Evolutionary conservation across 2,113 vertebrate species (phyloP).

Genomic region (Casuarius casuarius): DNA sequence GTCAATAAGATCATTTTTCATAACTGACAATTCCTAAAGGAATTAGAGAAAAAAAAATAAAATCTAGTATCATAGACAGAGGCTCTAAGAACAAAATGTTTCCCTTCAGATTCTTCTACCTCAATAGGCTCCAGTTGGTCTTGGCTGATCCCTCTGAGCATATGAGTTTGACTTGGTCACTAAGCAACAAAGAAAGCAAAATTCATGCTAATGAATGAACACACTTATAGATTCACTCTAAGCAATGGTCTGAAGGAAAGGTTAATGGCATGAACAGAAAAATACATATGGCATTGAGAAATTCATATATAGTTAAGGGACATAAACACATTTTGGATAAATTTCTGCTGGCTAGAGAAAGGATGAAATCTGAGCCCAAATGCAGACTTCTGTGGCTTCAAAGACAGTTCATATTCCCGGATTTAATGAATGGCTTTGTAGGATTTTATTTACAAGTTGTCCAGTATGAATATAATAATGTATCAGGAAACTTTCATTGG

Average conservation of each 20-base stretch:
- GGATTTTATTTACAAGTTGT: not conserved
- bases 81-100: not conserved
- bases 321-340: not conserved
- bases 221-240: not conserved
- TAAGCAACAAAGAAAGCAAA: not conserved
- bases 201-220: not conserved
- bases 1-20: constrained; percentile 46
- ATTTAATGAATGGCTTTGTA: not conserved
- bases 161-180: not conserved
- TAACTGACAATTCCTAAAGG: constrained; percentile 32
- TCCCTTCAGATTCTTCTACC: not conserved
- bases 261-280: not conserved
- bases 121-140: not conserved
- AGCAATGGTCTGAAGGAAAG: not conserved
- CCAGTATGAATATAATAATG: not conserved
- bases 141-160: not conserved
- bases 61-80: not conserved
- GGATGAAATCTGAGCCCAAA: not conserved
- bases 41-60: not conserved
- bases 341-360: not conserved
- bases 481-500: not conserved
- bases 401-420: not conserved
- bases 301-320: not conserved
- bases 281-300: no score
- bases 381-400: not conserved